Percentiles rank a stretch among this genome's conserved stretches.
Evolutionary conservation across 1,140 invertebrate species (phyloP).

Genomic region (Telenomus remus): DNA sequence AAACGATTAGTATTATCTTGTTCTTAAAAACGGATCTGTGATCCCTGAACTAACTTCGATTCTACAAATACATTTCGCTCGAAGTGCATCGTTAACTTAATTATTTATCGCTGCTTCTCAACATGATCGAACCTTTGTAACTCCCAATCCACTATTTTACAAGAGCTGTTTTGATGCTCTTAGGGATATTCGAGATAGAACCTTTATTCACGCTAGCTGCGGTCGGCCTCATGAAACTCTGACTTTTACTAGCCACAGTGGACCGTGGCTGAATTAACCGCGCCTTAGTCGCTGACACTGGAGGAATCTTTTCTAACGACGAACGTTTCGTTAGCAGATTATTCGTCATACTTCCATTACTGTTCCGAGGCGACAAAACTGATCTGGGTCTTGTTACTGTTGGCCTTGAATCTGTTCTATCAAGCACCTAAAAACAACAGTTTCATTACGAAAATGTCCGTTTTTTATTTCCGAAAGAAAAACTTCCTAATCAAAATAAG

Average conservation of each 20-base stretch:
- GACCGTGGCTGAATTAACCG: slow-evolving; percentile 65
- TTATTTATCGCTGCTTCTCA: background rate
- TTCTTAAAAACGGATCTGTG: background rate
- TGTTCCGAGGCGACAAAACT: slow-evolving; percentile 80
- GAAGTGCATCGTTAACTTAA: no score
- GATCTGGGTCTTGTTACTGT: slow-evolving; percentile 19
- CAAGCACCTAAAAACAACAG: slow-evolving; percentile 17
- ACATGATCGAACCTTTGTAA: no score
- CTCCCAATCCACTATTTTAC: slow-evolving; percentile 58
- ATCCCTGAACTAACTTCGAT: no score
- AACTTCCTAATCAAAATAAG: no score
- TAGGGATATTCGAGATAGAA: slow-evolving; percentile 71
- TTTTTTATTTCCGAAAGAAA: no score
- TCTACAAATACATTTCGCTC: no score
- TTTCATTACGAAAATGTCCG: background rate
- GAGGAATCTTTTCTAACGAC: slow-evolving; percentile 49
- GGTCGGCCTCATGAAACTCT: slow-evolving; percentile 81
- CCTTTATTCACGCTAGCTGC: slow-evolving; percentile 79
- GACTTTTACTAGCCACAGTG: slow-evolving; percentile 58
- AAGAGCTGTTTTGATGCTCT: slow-evolving; percentile 67
- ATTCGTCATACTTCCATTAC: slow-evolving; percentile 81
- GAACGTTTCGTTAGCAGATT: slow-evolving; percentile 61
- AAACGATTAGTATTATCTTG: slow-evolving; percentile 39
- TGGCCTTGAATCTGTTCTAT: slow-evolving; percentile 28
- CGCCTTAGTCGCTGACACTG: slow-evolving; percentile 50